Conservation (phyloP, 2,113 vertebrate species). For the Lophochroa leadbeateri region DNA sequence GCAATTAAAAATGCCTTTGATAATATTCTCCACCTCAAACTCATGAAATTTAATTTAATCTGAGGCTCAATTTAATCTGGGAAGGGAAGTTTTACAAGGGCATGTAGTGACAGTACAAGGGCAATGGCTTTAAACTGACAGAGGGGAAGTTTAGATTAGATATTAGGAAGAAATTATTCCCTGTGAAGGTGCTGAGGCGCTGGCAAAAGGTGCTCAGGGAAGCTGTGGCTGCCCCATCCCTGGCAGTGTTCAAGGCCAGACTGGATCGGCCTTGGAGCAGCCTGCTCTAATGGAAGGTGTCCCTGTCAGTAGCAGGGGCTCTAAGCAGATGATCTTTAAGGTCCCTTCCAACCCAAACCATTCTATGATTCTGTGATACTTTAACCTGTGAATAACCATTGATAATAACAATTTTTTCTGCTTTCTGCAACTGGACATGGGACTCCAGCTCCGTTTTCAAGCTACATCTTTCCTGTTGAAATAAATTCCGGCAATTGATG, state of each 20-base stretch:
- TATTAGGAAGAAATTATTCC: not conserved
- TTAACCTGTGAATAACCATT: not conserved
- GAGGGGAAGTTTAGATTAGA: not conserved
- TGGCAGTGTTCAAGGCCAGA: not conserved
- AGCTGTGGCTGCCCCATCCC: not conserved
- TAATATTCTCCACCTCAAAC: not conserved
- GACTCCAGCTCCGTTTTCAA: not conserved
- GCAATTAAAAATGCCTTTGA: not conserved
- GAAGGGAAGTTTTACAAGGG: not conserved
- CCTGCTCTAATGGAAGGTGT: not conserved
- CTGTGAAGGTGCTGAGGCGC: not conserved
- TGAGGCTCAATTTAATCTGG: not conserved
- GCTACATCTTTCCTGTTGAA: not conserved
- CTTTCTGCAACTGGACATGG: not conserved
- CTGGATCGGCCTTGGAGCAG: not conserved
- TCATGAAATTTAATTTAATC: not conserved
- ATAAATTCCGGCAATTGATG: not conserved
- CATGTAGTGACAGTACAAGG: not conserved
- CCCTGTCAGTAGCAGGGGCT: too few relatives aligned
- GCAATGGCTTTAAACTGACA: not conserved
- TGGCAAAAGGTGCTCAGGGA: not conserved
- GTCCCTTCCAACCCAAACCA: not conserved
- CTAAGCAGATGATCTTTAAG: not conserved
- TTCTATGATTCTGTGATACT: not conserved
- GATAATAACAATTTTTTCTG: not conserved